Percentiles rank a stretch among this genome's conserved stretches.
Conservation (phyloP, 2,113 vertebrate species). For the Colius striatus region DNA sequence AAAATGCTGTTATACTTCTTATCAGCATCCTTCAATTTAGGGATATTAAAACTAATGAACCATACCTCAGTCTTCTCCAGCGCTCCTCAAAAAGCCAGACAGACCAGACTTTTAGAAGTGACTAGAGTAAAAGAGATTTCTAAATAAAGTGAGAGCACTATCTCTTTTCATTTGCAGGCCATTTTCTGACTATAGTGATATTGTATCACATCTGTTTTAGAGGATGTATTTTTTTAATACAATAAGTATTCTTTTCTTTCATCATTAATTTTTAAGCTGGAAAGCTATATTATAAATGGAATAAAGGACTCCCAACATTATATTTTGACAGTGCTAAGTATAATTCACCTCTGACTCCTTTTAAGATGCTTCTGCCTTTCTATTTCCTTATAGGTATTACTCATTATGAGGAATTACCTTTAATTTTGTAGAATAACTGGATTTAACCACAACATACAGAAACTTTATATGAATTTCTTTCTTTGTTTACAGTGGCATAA, state of each 20-base stretch:
- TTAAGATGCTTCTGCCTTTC: background rate
- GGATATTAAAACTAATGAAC: background rate
- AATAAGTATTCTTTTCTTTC: background rate
- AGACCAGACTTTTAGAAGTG: background rate
- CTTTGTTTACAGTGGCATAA: background rate
- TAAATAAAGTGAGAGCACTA: no score
- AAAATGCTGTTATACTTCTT: background rate
- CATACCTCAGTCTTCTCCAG: background rate
- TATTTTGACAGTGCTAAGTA: background rate
- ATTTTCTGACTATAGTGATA: background rate
- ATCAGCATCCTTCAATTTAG: background rate
- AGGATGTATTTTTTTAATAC: background rate
- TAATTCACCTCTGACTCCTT: background rate
- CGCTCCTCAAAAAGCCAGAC: background rate
- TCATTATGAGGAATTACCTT: background rate
- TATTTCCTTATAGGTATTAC: background rate
- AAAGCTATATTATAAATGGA: background rate
- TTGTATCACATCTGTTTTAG: background rate
- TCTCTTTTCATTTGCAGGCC: background rate
- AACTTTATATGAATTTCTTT: background rate
- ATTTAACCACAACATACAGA: constrained; percentile 18
- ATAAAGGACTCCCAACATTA: background rate
- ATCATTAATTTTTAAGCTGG: background rate
- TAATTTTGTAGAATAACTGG: constrained; percentile 2
- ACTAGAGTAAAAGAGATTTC: background rate